Base-by-base conservation (phyloP, 1,140 invertebrate genomes). In the Trachymyrmex septentrionalis region DNA sequence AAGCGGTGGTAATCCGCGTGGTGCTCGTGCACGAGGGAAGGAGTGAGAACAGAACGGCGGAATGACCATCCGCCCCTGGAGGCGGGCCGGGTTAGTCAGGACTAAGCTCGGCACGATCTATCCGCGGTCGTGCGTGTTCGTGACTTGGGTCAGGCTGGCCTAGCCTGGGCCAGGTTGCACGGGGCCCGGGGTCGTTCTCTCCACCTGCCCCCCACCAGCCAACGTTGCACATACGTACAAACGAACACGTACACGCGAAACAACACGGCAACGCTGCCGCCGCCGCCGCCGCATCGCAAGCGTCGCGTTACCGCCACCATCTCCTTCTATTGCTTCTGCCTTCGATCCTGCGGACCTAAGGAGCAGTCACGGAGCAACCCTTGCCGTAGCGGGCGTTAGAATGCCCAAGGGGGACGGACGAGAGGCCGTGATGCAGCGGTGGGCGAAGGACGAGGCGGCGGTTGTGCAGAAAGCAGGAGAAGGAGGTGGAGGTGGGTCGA, bases 321-420 rank as follows among this genome's bases (percentile, higher is more conserved):
- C 80, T 89, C 87, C 87, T 87, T 73, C 81, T 50, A 86, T 72
- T 88, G 57, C 85, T 89, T 85, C 87, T 81, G 80, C 87, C 86
- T 89, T 90, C 88, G 88, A 90, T 90, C 81, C 89, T 87, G 86
- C 30, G 86, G 86, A 90, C 88, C 89, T 87, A 90, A 90, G 88
- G 88, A 87, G 89, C 89, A 90, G 89, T 91, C 86, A 91, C 89
- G 89, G 89, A 91, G 89, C 89, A 91, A 91, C 89, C 89, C 89
- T 90, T 90, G 88, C 89, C 73, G 81, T 71, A 77, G 86, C 89
- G 89, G 88, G 88, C 89, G 89, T 89, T 90, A 92, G 90, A 88
- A 91, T 92, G 89, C 86, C 85, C 89, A 87, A 76, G 75, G 87
- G 78, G 81, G 87, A 89, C 86, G 86, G 85, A 72, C 77, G 88